Conservation (phyloP, 2,113 vertebrate species). For the Anser cygnoides region DNA sequence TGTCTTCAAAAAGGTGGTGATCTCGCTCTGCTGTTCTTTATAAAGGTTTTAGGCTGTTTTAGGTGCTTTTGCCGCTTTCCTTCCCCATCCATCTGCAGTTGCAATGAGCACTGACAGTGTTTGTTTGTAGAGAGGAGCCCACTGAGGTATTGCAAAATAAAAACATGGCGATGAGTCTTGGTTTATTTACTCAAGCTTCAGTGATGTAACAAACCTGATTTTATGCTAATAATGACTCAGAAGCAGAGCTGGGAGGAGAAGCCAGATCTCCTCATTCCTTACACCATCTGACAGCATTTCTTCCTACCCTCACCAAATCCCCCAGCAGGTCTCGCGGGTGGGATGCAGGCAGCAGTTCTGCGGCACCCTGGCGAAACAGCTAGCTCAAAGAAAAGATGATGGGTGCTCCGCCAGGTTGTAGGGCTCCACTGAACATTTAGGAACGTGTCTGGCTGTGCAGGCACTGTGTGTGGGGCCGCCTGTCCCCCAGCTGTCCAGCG, state of each 20-base stretch:
- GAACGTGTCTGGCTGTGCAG: neutral
- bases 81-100: neutral
- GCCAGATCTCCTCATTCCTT: constrained; percentile 52
- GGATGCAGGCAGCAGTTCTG: neutral
- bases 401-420: neutral
- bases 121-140: constrained; percentile 58
- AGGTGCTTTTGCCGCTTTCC: neutral
- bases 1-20: neutral
- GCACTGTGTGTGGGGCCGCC: neutral
- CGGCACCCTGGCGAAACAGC: neutral
- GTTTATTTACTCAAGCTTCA: constrained; percentile 69
- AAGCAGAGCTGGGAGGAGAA: constrained; percentile 46
- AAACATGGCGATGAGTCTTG: constrained; percentile 53
- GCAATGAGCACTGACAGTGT: constrained; percentile 12
- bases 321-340: neutral
- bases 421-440: neutral
- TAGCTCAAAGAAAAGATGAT: neutral
- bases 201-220: constrained; percentile 72
- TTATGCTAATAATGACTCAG: constrained; percentile 66
- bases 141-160: constrained; percentile 68
- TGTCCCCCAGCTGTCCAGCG: neutral
- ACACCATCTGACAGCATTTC: neutral
- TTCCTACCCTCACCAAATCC: neutral
- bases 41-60: neutral
- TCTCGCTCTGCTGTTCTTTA: neutral